Percentiles rank a stretch among this genome's conserved stretches.
Evolutionary conservation across 2,797 vertebrate genomes (phyloP).

Genomic region (Smutsia gigantea): DNA sequence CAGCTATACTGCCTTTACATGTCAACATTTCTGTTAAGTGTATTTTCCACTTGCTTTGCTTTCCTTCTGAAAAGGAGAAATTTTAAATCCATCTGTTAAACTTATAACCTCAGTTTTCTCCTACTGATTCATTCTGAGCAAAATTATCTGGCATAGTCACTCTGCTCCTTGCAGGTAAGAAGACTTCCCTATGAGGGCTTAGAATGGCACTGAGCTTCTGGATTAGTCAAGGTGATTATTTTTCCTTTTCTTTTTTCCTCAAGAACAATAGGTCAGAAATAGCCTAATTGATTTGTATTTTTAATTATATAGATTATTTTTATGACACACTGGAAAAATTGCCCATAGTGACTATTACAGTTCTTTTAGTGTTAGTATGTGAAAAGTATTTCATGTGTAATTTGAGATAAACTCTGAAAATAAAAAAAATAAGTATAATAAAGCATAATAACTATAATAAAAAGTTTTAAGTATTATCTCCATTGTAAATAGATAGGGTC

Average conservation of each 20-base stretch:
- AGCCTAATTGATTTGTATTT: neutral
- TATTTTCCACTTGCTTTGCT: slow-evolving; percentile 67
- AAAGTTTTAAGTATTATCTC: neutral
- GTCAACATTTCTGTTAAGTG: slow-evolving; percentile 79
- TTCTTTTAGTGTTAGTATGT: neutral
- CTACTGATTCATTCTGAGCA: slow-evolving; percentile 27
- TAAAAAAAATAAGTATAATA: neutral
- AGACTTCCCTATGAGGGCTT: neutral
- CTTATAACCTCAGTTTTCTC: slow-evolving; percentile 37
- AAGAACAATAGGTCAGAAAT: slow-evolving; percentile 7
- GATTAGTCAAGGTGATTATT: neutral
- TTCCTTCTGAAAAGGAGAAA: slow-evolving; percentile 57
- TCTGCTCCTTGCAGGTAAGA: neutral
- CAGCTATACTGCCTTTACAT: slow-evolving; percentile 66
- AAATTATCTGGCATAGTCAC: neutral
- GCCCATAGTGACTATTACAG: neutral
- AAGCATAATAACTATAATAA: no score
- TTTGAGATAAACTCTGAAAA: neutral
- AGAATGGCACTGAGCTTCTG: neutral
- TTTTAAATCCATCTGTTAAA: slow-evolving; percentile 59
- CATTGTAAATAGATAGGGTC: neutral
- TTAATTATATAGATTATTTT: slow-evolving; percentile 22
- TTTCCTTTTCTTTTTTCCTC: neutral
- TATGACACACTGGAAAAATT: neutral
- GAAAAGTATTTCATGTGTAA: slow-evolving; percentile 1